Evolutionary conservation across 2,113 vertebrate genomes (phyloP).

Genomic region (Nyctibius bracteatus): DNA sequence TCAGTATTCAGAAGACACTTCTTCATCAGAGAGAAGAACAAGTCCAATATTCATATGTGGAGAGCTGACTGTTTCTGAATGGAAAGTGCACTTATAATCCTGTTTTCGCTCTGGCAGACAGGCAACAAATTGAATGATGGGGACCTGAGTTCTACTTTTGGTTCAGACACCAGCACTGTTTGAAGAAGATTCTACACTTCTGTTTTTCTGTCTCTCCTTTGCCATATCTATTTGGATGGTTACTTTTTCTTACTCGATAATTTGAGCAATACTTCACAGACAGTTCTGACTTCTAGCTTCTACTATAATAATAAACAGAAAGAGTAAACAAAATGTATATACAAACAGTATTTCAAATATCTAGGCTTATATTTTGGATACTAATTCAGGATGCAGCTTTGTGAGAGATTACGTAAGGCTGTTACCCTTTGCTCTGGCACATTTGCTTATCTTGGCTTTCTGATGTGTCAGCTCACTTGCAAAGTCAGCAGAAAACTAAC

Average conservation of each 20-base stretch:
- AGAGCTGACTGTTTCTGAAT: background rate
- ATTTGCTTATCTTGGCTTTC: slow-evolving; percentile 1
- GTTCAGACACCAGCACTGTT: background rate
- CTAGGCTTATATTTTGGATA: background rate
- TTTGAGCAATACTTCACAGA: background rate
- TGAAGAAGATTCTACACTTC: background rate
- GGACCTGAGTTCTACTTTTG: background rate
- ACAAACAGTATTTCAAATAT: background rate
- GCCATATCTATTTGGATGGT: background rate
- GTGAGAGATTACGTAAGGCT: background rate
- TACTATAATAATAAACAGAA: background rate
- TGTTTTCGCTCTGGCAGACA: background rate
- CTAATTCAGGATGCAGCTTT: background rate
- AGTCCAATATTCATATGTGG: background rate
- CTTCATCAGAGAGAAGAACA: background rate
- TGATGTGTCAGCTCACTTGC: background rate
- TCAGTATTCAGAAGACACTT: background rate
- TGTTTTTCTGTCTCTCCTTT: background rate
- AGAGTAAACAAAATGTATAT: background rate
- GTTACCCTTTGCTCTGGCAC: background rate
- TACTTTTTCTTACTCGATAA: background rate
- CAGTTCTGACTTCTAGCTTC: background rate
- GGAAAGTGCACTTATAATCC: background rate
- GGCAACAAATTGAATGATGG: background rate
- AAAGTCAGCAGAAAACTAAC: slow-evolving; percentile 4